Evolutionary conservation across 2,888 invertebrate species (phyloP).

Genomic region (Ectropis crepuscularia): DNA sequence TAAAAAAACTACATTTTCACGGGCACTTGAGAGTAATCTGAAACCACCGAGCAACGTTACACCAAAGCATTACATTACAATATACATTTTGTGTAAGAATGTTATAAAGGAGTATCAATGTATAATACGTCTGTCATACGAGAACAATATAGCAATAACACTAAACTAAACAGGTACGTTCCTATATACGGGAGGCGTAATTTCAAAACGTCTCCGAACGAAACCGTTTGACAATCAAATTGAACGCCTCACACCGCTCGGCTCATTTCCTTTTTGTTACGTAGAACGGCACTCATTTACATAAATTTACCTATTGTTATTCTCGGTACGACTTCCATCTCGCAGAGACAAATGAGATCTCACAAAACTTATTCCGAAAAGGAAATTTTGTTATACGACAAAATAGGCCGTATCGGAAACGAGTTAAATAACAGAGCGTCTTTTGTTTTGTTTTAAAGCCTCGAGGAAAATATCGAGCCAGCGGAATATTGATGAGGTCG

Average conservation of each 20-base stretch:
- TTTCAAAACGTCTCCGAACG: constrained; percentile 64
- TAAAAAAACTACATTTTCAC: too few relatives aligned
- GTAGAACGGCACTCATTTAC: constrained; percentile 76
- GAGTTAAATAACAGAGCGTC: constrained; percentile 80
- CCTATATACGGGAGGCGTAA: constrained; percentile 51
- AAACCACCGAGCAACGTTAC: constrained; percentile 6
- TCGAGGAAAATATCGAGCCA: constrained; percentile 72
- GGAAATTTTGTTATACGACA: constrained; percentile 78
- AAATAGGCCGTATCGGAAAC: constrained; percentile 81
- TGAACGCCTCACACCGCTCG: constrained; percentile 63
- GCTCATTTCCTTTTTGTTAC: constrained; percentile 81
- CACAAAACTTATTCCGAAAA: constrained; percentile 57
- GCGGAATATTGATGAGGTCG: constrained; percentile 75
- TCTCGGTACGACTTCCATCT: constrained; percentile 66
- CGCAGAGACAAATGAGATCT: constrained; percentile 64
- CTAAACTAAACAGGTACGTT: constrained; percentile 44
- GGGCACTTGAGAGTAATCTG: constrained; percentile 15
- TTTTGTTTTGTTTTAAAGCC: constrained; percentile 74
- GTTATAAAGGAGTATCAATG: constrained; percentile 36
- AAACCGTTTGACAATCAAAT: constrained; percentile 68
- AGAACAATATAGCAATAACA: constrained; percentile 49
- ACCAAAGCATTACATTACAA: constrained; percentile 12
- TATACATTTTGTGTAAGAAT: constrained; percentile 21
- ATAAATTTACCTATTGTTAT: constrained; percentile 84
- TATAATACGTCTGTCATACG: constrained; percentile 41